Conservation (phyloP, 2,888 invertebrate species). For the Sympetrum striolatum region DNA sequence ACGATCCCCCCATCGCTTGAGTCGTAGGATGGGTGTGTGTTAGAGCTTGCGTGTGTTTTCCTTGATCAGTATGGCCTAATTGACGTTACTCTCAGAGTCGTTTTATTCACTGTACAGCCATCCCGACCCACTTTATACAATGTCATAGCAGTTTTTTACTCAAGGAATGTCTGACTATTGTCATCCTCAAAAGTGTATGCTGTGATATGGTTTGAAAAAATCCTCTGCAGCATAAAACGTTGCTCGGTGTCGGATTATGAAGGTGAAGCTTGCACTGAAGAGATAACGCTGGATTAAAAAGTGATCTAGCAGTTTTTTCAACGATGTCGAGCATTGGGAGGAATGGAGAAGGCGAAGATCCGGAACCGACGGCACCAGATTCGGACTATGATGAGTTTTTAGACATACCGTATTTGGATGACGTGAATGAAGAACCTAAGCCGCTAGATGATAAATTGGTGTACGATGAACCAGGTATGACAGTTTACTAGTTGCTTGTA, state of each 20-base stretch:
- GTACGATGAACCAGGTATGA: background rate
- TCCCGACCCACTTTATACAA: background rate
- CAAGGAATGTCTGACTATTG: background rate
- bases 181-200: background rate
- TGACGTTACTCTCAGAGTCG: background rate
- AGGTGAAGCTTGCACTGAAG: background rate
- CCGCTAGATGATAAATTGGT: conserved; percentile 51
- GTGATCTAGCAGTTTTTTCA: background rate
- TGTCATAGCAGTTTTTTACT: background rate
- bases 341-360: conserved; percentile 44
- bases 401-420: conserved; percentile 77
- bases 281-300: background rate
- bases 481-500: background rate
- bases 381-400: conserved; percentile 83
- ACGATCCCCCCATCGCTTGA: background rate
- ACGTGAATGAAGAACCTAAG: conserved; percentile 58
- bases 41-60: background rate
- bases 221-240: too few species aligned
- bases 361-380: conserved; percentile 58
- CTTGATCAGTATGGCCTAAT: background rate
- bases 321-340: background rate
- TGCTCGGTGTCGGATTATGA: background rate
- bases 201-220: background rate
- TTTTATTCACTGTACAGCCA: background rate
- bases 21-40: background rate